Evolutionary conservation across 2,797 vertebrate genomes (phyloP), one percentile per base, ranked within the genome.

Genomic region (Caiman crocodilus): DNA sequence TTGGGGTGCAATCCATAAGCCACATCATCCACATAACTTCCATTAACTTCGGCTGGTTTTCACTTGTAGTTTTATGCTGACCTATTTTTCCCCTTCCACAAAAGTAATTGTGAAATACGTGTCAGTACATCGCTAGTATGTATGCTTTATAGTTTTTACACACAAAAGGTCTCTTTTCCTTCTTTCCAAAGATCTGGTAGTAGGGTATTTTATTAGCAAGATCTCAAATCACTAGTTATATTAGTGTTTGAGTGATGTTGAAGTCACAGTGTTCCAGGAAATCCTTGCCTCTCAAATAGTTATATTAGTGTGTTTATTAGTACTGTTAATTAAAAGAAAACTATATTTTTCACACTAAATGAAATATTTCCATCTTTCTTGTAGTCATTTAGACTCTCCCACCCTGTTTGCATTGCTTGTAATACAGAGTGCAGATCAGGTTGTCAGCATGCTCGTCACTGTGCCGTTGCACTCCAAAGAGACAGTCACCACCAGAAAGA

Each of bases 331-430:
- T 69, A 32, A 69, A 71, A 35, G 30, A 21, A 71, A 35, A 71
- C 30, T 23, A 42, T 6, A 71, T 4, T 71, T 71, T 18, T 71
- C 67, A 23, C 20, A 35, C 32, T 35, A 69, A 23, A 14, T 71
- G 67, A 23, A 21, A 13, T 7, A 71, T 35, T 23, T 71, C 20
- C 20, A 4, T 71, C 20, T 18, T 69, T 30, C 30, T 35, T 35
- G 35, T 64, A 75, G 20, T 82, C 0, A 0, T 58, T 14, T 6
- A 42, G 30, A 26, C 0, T 14, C 11, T 82, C 12, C 0, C 28
- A 13, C n/a, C 90, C 35, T 32, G n/a, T 25, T 55, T 17, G 3
- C 64, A 21, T 75, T 69, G 2, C 4, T 32, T 35, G 23, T 55
- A 2, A 56, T 81, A 0, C 6, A 0, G 23, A 42, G 75, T 50